Conservation (phyloP, 2,797 vertebrate genomes). For the Okamejei kenojei region DNA sequence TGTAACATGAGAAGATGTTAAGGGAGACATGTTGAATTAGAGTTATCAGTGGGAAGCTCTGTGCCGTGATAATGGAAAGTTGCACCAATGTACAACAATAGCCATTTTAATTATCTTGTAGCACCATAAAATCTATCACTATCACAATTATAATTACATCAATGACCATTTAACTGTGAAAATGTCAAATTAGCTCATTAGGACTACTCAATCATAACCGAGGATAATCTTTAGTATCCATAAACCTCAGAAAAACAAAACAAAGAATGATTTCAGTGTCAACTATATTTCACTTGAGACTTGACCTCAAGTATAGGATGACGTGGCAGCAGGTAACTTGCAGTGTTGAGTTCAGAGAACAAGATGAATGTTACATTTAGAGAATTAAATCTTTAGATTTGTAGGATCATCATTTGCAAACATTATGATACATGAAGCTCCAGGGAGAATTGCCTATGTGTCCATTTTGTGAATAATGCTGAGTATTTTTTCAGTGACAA, state of each 20-base stretch:
- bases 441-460: constrained; percentile 1
- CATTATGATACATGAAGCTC: constrained; percentile 11
- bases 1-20: neutral
- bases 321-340: neutral
- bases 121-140: constrained; percentile 28
- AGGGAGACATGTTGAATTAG: neutral
- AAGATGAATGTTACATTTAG: constrained; percentile 10
- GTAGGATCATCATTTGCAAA: constrained; percentile 1
- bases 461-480: neutral
- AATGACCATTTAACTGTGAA: constrained; percentile 31
- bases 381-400: constrained; percentile 7
- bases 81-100: constrained; percentile 11
- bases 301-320: constrained; percentile 1
- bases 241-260: constrained; percentile 23
- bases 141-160: constrained; percentile 31
- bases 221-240: constrained; percentile 30
- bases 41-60: constrained; percentile 10
- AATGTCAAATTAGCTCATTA: constrained; percentile 30
- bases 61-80: constrained; percentile 11
- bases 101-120: constrained; percentile 13
- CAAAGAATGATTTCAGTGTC: neutral
- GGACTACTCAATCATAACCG: constrained; percentile 6
- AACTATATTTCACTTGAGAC: neutral
- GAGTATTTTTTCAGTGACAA: neutral
- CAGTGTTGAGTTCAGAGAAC: neutral